These are phyloP conservation scores for Ischnus inquisitorius DNA, from an alignment of 2,888 invertebrate species.

Conservation along the genomic window DNA sequence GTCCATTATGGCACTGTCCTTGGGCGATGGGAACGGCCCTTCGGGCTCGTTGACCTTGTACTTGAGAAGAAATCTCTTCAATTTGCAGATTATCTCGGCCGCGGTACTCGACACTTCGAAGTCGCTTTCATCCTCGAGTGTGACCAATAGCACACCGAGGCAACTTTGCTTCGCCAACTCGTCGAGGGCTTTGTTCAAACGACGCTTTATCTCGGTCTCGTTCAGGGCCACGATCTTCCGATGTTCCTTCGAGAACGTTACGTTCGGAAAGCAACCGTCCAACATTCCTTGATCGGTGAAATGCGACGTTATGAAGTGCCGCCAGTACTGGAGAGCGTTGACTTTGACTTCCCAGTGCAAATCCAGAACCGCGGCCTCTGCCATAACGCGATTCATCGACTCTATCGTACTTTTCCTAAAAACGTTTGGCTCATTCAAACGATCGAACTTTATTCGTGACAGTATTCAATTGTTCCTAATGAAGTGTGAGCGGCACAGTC, in stretches of 20 bases:
- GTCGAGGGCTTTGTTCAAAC: conserved; percentile 89
- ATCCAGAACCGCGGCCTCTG: conserved; percentile 89
- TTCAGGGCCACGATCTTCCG: conserved; percentile 92
- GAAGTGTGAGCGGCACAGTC: too few relatives aligned
- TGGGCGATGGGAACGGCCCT: conserved; percentile 71
- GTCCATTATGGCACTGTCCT: conserved; percentile 79
- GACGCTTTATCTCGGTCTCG: conserved; percentile 88
- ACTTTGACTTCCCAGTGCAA: conserved; percentile 94
- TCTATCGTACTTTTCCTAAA: conserved; percentile 85
- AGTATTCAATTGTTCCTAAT: too few relatives aligned
- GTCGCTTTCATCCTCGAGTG: conserved; percentile 90
- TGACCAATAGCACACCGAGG: conserved; percentile 89
- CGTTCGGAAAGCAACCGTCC: conserved; percentile 92
- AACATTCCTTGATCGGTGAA: conserved; percentile 93
- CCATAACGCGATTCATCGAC: conserved; percentile 89
- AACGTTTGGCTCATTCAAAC: not conserved
- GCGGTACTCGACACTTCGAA: conserved; percentile 90
- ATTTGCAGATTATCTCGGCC: conserved; percentile 86
- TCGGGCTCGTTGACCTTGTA: conserved; percentile 81
- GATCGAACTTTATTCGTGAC: not conserved
- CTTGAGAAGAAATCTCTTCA: conserved; percentile 86
- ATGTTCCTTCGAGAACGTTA: conserved; percentile 92
- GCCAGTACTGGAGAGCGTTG: conserved; percentile 91
- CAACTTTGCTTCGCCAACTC: conserved; percentile 90
- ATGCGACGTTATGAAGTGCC: conserved; percentile 88